Evolutionary conservation across 37 sponge, comb jelly and placozoan species (phyloP), one percentile per base, ranked within the genome.

Genomic region (Chondrilla cf. caribensis): DNA sequence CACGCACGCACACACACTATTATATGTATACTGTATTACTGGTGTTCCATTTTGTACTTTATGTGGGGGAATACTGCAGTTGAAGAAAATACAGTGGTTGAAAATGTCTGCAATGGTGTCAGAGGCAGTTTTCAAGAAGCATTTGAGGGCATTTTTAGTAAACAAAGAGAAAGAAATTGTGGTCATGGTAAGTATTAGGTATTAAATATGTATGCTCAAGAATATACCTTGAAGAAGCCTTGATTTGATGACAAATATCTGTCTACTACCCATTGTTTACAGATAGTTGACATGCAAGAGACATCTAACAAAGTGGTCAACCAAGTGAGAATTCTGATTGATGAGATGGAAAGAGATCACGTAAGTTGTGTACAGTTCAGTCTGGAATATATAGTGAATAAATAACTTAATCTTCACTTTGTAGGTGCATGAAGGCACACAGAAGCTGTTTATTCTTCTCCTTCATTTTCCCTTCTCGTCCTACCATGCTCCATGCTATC

Each of bases 251-350:
- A 6, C 11, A 47, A 47, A 14, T 47, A 14, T 11, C 51, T 47
- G 6, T 11, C 51, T 47, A 47, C 51, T 47, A 11, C n/a, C n/a
- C n/a, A n/a, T n/a, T 47, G 11, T 47, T 29, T 41, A n/a, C 1
- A 57, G 51, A 41, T 83, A 14, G 67, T 67, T 40, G 58, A 84
- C 70, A 78, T 83, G 84, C 68, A 64, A 79, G 88, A 90, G 57
- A 83, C 82, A 38, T 71, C 84, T 24, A 38, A 68, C 19, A 77
- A 89, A 78, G 85, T 87, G 15, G 73, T 95, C 26, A 95, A 92
- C 85, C 93, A 90, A 76, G 33, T 92, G 21, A 57, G 96, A n/a
- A 71, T 92, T 42, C 88, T 92, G 91, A 88, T 92, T 44, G 93
- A 95, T 73, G 90, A 47, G 11, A 47, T 47, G 51, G 51, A 47